Percentiles rank a stretch among this genome's conserved stretches.
Conservation (phyloP, 53 echinoderm and acorn worm genomes). For the Antedon mediterranea region DNA sequence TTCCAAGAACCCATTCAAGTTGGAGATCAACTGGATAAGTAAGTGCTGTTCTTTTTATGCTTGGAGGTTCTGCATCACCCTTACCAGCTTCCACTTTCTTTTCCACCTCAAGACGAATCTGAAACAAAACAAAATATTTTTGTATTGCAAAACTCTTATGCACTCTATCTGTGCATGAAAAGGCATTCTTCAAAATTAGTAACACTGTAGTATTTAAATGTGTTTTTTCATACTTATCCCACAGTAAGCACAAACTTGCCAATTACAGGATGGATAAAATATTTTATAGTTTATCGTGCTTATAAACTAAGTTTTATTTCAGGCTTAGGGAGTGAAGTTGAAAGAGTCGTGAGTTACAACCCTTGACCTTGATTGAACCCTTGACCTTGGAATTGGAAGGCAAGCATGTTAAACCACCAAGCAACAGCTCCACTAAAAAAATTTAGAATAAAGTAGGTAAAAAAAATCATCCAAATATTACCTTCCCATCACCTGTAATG, state of each 20-base stretch:
- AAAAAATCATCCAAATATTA: too few relatives aligned
- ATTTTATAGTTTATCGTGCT: too few relatives aligned
- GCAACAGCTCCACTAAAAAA: too few relatives aligned
- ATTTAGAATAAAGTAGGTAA: not conserved
- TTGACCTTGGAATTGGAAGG: too few relatives aligned
- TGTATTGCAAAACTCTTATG: not conserved
- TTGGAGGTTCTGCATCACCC: slow-evolving; percentile 17
- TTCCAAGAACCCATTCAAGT: slow-evolving; percentile 80
- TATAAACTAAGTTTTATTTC: too few relatives aligned
- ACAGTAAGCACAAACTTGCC: too few relatives aligned
- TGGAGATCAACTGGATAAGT: slow-evolving; percentile 83
- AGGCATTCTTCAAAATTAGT: not conserved
- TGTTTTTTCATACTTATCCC: too few relatives aligned
- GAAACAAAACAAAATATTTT: not conserved
- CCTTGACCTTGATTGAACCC: too few relatives aligned
- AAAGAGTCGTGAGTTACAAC: too few relatives aligned
- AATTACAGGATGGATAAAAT: too few relatives aligned
- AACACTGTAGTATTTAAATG: not conserved
- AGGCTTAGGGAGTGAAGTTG: too few relatives aligned
- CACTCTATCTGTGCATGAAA: not conserved
- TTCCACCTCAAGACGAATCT: slow-evolving; percentile 81
- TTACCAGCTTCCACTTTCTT: slow-evolving; percentile 11
- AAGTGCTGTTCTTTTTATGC: slow-evolving; percentile 44
- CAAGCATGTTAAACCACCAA: too few relatives aligned
- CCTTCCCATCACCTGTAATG: slow-evolving; percentile 94